Evolutionary conservation across 2,113 vertebrate species (phyloP), one percentile per base, ranked within the genome.

Genomic region (Speoplatyrhinus poulsoni): DNA sequence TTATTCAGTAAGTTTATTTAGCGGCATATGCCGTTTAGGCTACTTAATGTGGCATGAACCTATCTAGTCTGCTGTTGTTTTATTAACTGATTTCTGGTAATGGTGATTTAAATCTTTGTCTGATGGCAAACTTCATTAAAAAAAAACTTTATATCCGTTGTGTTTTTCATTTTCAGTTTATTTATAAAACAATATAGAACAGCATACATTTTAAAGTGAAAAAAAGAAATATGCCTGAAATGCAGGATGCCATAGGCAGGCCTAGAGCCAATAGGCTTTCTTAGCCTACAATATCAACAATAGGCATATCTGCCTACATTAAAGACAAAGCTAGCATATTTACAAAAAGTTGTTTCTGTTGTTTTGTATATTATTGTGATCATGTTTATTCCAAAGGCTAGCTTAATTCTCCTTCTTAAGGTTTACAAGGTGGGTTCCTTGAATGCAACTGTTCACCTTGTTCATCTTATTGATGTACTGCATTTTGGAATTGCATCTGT

Each of bases 121-220:
- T 53, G 11, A 33, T 26, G 26, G 52, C 32, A 19, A 4, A 19
- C 7, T 46, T 4, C 33, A 7, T 26, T 46, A 47, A 12, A 47
- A 16, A 57, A 70, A 62, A 10, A 12, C 8, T 26, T 12, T 12
- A 33, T 32, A 19, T 58, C 56, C 12, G 49, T 52, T 9, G 49
- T 11, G 10, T 58, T 32, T 58, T 58, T 41, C 36, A 53, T 70
- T 81, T 75, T 74, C 70, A 17, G 65, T 86, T 89, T 75, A 85
- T 90, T 91, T 83, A 84, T 84, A 47, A 70, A 87, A 26, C 57
- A 77, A 86, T 76, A 83, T 70, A 56, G 65, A 80, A 77, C 79
- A 84, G 76, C 57, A 67, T 86, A 77, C 64, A 80, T 78, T 46
- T 84, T 72, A 74, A 64, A 70, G 72, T 86, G 15, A 56, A 56